Evolutionary conservation across 2,888 invertebrate genomes (phyloP), one percentile per base, ranked within the genome.

Genomic region (Noctua pronuba): DNA sequence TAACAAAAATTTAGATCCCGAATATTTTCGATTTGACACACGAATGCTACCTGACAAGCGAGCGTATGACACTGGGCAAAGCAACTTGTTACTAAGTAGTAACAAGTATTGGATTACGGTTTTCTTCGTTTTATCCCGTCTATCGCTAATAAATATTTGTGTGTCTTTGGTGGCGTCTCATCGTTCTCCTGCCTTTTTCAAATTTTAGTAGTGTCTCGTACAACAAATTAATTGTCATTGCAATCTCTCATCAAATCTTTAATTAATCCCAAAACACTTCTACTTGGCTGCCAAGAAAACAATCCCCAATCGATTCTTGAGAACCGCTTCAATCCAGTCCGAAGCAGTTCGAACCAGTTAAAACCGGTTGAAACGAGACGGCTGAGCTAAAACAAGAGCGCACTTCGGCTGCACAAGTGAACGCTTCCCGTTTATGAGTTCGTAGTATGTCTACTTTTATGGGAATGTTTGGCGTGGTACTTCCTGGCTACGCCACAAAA

Each of bases 271-370:
- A 67, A 74, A 82, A 65, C 64, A 58, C 41, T 55, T 52, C 31
- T 46, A 68, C 71, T 77, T 75, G 60, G 28, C 55, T 72, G 24
- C 68, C 55, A 73, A 79, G 66, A 46, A 84, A 84, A 79, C 77
- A 86, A 79, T 84, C 74, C 68, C 80, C 78, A 83, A 87, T 80
- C 65, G 75, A 74, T 82, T 66, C 77, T 75, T 73, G 65, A 87
- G 72, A 82, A 76, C 67, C 71, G 65, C 74, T 80, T 85, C 69
- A 69, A 78, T 80, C 82, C 64, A 75, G 75, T 75, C 60, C 55
- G 55, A 49, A 79, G 75, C 69, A 65, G 79, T 85, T 80, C n/a
- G 66, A 70, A 74, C 72, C 76, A 62, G 81, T 80, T 84, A 58
- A 60, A 76, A 76, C 79, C 71, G 68, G 79, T 83, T 86, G 21